phyloP scores from a whole-genome alignment of 2,888 invertebrate species.

The Tuberolachnus salignus region DNA sequence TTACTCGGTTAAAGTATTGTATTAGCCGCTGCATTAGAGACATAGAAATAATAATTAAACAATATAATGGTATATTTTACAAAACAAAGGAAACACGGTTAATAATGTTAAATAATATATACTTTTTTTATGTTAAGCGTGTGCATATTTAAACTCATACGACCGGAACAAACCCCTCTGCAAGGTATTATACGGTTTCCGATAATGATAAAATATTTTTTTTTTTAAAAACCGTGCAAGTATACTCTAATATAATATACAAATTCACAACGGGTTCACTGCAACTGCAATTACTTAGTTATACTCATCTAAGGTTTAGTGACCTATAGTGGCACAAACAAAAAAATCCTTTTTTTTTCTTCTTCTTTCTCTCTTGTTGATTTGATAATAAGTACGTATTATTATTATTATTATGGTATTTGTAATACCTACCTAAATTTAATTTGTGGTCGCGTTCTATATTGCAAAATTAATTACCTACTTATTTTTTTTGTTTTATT shows the following conservation, averaged over 20 bases:
- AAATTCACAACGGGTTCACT: neutral
- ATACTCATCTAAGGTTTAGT: no score
- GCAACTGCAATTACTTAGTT: slow-evolving; percentile 1
- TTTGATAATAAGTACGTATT: no score
- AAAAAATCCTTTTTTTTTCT: no score
- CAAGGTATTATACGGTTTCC: neutral
- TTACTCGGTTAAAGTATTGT: neutral
- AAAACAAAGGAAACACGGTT: slow-evolving; percentile 1
- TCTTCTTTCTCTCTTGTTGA: no score
- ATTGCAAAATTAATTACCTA: no score
- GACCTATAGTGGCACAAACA: no score
- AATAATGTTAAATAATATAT: slow-evolving; percentile 8
- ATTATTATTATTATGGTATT: no score
- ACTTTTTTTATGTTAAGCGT: no score
- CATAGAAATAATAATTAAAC: neutral
- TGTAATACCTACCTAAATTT: no score
- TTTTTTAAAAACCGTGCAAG: neutral
- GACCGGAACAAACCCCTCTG: neutral
- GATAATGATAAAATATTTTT: no score
- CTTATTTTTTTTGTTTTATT: no score
- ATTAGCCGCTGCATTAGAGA: neutral
- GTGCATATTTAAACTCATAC: neutral
- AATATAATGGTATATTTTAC: neutral
- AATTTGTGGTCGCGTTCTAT: no score
- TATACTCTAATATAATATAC: neutral